phyloP scores from a whole-genome alignment of 2,113 vertebrate species.

The Hippolais icterina region DNA sequence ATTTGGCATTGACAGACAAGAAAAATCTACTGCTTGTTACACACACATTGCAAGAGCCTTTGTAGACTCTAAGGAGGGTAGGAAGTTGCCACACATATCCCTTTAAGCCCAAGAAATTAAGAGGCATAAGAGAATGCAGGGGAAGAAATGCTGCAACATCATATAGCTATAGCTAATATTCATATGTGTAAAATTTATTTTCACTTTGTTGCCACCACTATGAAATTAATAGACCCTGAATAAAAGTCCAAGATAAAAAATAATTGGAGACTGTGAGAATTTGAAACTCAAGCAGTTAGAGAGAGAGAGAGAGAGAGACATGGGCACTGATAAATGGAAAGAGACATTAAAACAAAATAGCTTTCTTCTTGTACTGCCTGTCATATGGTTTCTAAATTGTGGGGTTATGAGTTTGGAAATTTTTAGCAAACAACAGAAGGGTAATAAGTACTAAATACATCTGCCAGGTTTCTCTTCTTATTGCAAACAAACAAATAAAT shows the following conservation, averaged over 20 bases:
- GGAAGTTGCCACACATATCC: background rate
- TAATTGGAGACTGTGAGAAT: background rate
- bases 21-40: background rate
- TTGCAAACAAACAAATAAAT: background rate
- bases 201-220: background rate
- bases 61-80: background rate
- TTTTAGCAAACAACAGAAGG: background rate
- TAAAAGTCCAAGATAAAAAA: background rate
- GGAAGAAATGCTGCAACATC: background rate
- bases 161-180: background rate
- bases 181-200: background rate
- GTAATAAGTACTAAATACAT: background rate
- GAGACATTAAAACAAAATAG: background rate
- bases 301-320: background rate
- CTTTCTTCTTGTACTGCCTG: background rate
- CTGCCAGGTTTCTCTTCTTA: background rate
- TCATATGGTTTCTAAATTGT: background rate
- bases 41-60: background rate
- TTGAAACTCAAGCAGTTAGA: background rate
- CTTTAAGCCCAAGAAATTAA: background rate
- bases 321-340: background rate
- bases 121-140: background rate
- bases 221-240: background rate
- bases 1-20: background rate
- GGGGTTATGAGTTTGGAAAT: background rate